Conservation (phyloP, 2,888 invertebrate genomes). For the Enoplolaimus lenunculus region DNA sequence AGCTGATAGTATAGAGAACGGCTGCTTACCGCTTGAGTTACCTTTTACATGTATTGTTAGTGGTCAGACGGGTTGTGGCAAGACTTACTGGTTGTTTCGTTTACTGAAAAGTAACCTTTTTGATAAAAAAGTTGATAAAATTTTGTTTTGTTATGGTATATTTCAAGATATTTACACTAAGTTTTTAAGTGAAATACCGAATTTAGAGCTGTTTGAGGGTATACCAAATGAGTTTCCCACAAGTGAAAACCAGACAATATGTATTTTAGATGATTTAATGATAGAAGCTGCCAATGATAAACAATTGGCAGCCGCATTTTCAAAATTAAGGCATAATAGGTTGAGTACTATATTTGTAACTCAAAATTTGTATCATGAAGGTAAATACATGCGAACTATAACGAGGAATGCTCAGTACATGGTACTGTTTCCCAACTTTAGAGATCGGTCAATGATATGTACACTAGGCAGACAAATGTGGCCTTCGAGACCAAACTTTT, state of each 20-base stretch:
- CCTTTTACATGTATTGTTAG: not conserved
- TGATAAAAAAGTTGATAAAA: not conserved
- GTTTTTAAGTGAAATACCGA: not conserved
- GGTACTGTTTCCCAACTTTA: slow-evolving; percentile 14
- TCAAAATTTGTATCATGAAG: slow-evolving; percentile 16
- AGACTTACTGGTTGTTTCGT: not conserved
- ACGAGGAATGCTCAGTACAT: slow-evolving; percentile 9
- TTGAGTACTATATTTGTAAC: not conserved
- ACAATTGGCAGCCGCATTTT: not conserved
- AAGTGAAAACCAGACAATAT: not conserved
- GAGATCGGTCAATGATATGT: slow-evolving; percentile 4
- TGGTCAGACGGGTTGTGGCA: not conserved
- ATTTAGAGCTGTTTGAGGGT: not conserved
- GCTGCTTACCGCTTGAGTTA: not conserved
- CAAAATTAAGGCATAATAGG: not conserved
- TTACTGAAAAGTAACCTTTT: not conserved
- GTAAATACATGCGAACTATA: slow-evolving; percentile 13
- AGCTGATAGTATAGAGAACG: not conserved
- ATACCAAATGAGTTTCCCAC: not conserved
- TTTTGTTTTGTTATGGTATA: not conserved
- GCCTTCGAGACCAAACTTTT: not conserved
- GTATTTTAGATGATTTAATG: not conserved
- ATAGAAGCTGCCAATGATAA: not conserved
- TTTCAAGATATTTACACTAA: not conserved
- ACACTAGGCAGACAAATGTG: slow-evolving; percentile 6